Evolutionary conservation across 2,888 invertebrate species (phyloP).

Genomic region (Pediacus dermestoides): DNA sequence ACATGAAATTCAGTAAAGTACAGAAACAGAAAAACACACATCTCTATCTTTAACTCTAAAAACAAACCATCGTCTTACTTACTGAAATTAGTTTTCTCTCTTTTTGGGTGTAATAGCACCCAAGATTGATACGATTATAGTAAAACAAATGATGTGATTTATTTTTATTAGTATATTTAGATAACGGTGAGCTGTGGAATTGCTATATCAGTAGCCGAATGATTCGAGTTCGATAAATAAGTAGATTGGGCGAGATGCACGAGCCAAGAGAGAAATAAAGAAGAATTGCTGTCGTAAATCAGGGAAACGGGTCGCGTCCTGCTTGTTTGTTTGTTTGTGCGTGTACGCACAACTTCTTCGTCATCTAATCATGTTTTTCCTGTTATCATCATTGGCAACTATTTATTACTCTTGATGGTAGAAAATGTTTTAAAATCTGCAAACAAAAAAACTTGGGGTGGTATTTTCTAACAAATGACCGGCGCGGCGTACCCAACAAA

Average conservation of each 20-base stretch:
- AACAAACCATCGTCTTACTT: too few relatives aligned
- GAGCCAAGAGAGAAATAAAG: conserved; percentile 51
- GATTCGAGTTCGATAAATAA: conserved; percentile 47
- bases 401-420: too few relatives aligned
- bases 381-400: conserved; percentile 37
- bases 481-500: conserved; percentile 27
- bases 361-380: conserved; percentile 44
- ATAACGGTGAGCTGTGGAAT: conserved; percentile 24
- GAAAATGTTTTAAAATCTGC: too few relatives aligned
- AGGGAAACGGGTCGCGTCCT: conserved; percentile 37
- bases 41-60: too few relatives aligned
- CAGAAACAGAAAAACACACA: too few relatives aligned
- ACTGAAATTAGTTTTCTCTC: too few relatives aligned
- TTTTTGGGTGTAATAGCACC: too few relatives aligned
- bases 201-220: conserved; percentile 27
- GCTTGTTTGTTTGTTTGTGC: conserved; percentile 44
- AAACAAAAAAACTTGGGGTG: too few relatives aligned
- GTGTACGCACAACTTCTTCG: conserved; percentile 42
- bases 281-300: conserved; percentile 52
- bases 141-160: conserved; percentile 12
- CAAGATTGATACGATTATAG: too few relatives aligned
- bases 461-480: conserved; percentile 22
- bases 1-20: too few relatives aligned
- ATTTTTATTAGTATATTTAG: conserved; percentile 23
- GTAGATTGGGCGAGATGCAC: conserved; percentile 38